These are phyloP conservation scores for Neotoxoptera formosana DNA, from an alignment of 1,140 invertebrate species.

Conservation along the genomic window DNA sequence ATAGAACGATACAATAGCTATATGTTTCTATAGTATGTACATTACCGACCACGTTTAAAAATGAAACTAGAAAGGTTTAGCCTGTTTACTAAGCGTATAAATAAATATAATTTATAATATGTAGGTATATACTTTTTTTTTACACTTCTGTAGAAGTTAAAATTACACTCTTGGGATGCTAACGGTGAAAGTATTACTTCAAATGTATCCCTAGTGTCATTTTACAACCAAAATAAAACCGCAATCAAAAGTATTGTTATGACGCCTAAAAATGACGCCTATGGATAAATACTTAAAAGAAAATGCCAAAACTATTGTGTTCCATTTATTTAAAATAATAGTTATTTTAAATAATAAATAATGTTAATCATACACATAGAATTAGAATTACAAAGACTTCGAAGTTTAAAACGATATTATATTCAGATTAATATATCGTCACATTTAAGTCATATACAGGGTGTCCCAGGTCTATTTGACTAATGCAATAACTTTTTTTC, in stretches of 20 bases:
- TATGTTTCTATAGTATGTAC: background rate
- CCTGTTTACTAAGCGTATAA: background rate
- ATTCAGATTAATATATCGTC: too few species aligned
- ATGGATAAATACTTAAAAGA: conserved; percentile 25
- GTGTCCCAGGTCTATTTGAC: too few species aligned
- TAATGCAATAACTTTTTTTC: too few species aligned
- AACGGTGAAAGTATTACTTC: conserved; percentile 15
- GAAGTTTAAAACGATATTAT: background rate
- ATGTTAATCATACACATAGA: background rate
- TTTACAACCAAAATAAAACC: conserved; percentile 43
- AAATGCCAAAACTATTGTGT: background rate
- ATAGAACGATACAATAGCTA: background rate
- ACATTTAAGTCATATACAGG: background rate
- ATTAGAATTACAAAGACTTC: background rate
- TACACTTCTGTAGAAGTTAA: conserved; percentile 25
- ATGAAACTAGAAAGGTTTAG: conserved; percentile 39
- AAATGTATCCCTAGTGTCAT: conserved; percentile 40
- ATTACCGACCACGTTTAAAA: background rate
- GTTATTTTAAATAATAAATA: background rate
- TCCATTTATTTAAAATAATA: too few species aligned
- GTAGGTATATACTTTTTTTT: background rate
- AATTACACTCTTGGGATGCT: background rate
- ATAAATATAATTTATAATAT: conserved; percentile 14
- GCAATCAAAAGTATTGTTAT: conserved; percentile 37
- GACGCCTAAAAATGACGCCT: background rate